phyloP scores from a whole-genome alignment of 2,888 invertebrate genomes.

The Hypselothyrea guttata region DNA sequence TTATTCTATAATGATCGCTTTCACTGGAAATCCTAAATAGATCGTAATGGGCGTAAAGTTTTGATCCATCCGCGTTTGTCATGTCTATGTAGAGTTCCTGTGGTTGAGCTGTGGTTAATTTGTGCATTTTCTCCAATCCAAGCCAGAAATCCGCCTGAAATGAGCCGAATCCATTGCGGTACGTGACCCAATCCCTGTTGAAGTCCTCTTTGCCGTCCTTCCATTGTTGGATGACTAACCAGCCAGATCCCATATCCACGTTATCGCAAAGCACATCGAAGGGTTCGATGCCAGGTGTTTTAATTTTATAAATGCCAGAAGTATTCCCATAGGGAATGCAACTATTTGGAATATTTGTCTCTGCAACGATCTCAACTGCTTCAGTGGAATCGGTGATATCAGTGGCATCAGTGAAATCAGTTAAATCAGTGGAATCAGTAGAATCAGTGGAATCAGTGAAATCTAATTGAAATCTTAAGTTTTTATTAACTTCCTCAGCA shows the following conservation, averaged over 20 bases:
- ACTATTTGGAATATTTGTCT: too few species aligned
- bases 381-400: too few species aligned
- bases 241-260: not conserved
- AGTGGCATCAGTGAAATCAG: not conserved
- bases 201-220: not conserved
- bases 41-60: not conserved
- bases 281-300: too few species aligned
- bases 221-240: not conserved
- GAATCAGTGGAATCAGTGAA: not conserved
- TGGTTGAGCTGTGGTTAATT: not conserved
- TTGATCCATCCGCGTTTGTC: not conserved
- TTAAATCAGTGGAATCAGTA: too few species aligned
- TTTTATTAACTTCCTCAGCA: too few species aligned
- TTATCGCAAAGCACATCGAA: too few species aligned
- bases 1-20: not conserved
- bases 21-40: not conserved
- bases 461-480: too few species aligned
- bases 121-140: conserved; percentile 1
- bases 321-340: too few species aligned
- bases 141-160: not conserved
- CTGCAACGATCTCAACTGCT: too few species aligned
- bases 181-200: not conserved
- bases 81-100: not conserved
- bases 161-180: not conserved
- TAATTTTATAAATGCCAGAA: too few species aligned